Base-by-base conservation (phyloP, 2,888 invertebrate species). In the Drosophila nigricruria region DNA sequence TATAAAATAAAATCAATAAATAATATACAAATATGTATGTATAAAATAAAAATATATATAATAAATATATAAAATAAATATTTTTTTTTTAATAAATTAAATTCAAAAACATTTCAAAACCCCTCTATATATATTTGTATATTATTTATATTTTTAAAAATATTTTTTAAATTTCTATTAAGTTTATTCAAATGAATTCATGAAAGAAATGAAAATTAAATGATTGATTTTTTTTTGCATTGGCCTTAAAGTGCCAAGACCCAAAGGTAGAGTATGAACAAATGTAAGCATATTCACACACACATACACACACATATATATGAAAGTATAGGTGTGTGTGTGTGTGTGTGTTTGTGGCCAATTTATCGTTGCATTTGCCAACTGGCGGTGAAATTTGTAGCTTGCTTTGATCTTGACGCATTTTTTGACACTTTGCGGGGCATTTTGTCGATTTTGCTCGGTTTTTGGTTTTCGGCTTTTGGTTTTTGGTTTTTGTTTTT, bases 331-430 rank as follows among this genome's bases (percentile, higher is more conserved):
- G 1, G 12, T 20, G 23, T 73, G 5, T 43, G 5, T 58, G 50
- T 70, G 67, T 36, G 42, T 65, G 50, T 61, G 53, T 54, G 50
- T 45, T 50, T 72, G 67, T 77, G 70, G 84, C 82, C 82, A 83
- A 84, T 84, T 86, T 84, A 86, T 83, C 58, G 80, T 83, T 84
- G 84, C 84, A 84, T 83, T 84, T 76, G 81, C 80, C 85, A 82
- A 84, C 76, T 75, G 82, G 77, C 79, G 79, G 79, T 77, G 77
- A 82, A 83, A 75, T 80, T 83, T 75, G 62, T 65, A 52, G 82
- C 79, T 68, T 79, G 74, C 84, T 84, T 84, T 84, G 86, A 84
- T 84, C 86, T 84, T 86, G 82, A 84, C 84, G 84, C 83, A 80
- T 84, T 84, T 84, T 49, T 86, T 84, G 84, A 84, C 84, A 84